Conservation (phyloP, 2,797 vertebrate genomes). For the Chelmon rostratus region DNA sequence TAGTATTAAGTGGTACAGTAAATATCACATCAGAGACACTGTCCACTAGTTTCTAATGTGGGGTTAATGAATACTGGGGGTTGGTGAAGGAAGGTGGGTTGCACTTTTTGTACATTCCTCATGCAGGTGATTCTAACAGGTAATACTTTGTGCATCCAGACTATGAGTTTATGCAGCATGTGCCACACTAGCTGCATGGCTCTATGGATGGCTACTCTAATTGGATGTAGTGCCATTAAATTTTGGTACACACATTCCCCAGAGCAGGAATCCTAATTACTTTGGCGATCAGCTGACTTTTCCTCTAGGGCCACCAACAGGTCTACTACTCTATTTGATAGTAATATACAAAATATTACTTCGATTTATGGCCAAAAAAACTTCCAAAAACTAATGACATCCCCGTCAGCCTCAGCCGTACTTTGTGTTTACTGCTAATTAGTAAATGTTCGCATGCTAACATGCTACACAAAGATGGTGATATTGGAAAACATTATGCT, state of each 20-base stretch:
- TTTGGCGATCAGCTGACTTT: not conserved
- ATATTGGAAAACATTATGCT: not conserved
- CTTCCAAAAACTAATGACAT: not conserved
- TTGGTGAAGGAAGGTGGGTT: not conserved
- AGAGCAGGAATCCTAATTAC: not conserved
- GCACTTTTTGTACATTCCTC: too few relatives aligned
- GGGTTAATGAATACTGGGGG: not conserved
- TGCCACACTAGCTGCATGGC: too few relatives aligned
- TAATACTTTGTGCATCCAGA: not conserved
- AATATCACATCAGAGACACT: not conserved
- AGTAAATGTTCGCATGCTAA: too few relatives aligned
- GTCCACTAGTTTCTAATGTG: not conserved
- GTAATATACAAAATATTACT: too few relatives aligned
- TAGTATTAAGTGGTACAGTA: not conserved
- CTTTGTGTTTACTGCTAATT: too few relatives aligned
- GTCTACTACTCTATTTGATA: too few relatives aligned
- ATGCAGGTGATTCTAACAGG: not conserved
- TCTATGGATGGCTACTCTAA: too few relatives aligned
- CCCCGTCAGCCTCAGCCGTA: too few relatives aligned
- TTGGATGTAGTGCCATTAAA: too few relatives aligned
- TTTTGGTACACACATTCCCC: not conserved
- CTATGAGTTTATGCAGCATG: not conserved
- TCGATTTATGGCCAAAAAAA: not conserved
- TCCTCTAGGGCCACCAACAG: too few relatives aligned
- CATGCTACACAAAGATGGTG: not conserved